phyloP scores from a whole-genome alignment of 2,888 invertebrate genomes.

The Mantis religiosa region DNA sequence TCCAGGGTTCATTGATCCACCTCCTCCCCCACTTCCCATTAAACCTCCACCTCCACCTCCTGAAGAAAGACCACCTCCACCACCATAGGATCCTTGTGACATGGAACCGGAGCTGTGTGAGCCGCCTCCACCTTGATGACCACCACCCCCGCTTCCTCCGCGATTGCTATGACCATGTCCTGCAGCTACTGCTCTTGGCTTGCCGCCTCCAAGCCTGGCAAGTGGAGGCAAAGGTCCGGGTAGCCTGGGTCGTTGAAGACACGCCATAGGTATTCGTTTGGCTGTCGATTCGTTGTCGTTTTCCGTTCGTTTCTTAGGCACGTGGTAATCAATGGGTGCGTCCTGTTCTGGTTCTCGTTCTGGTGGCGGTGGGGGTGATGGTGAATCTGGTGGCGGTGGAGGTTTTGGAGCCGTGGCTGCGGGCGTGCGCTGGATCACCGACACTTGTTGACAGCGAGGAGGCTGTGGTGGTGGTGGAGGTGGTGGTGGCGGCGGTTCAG shows the following conservation, averaged over 20 bases:
- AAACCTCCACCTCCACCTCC: constrained; percentile 47
- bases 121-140: constrained; percentile 28
- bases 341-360: constrained; percentile 69
- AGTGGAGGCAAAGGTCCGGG: constrained; percentile 6
- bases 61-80: constrained; percentile 32
- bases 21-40: constrained; percentile 22
- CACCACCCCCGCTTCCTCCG: constrained; percentile 50
- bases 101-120: constrained; percentile 31
- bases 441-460: constrained; percentile 51
- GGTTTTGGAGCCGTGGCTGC: constrained; percentile 35
- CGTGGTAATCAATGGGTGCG: constrained; percentile 84
- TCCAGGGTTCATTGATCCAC: constrained; percentile 56
- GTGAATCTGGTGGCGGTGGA: constrained; percentile 35
- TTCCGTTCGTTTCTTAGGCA: constrained; percentile 58
- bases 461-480: constrained; percentile 24
- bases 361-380: constrained; percentile 34
- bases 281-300: constrained; percentile 36
- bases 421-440: constrained; percentile 80
- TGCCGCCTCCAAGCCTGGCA: constrained; percentile 15
- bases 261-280: constrained; percentile 38
- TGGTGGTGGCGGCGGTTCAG: constrained; percentile 42
- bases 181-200: constrained; percentile 41
- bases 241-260: constrained; percentile 36
- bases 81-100: constrained; percentile 51
- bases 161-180: constrained; percentile 44